phyloP scores from a whole-genome alignment of 1,140 invertebrate species.

The Hormaphis cornu region DNA sequence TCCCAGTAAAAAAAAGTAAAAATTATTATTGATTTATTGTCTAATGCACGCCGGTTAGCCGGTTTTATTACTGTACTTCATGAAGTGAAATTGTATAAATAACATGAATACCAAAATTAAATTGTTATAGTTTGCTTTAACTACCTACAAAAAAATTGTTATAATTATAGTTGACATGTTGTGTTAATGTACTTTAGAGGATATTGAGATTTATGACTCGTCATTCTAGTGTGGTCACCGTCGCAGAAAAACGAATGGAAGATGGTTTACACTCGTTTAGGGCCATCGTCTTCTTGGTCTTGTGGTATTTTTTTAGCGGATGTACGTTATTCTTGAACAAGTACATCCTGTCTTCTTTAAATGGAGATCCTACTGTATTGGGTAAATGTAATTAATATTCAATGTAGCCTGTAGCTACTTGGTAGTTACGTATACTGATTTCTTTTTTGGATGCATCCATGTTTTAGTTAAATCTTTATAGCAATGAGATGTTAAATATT shows the following conservation, averaged over 20 bases:
- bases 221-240: neutral
- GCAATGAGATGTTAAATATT: too few species aligned
- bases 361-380: conserved; percentile 68
- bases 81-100: too few species aligned
- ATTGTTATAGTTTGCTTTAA: too few species aligned
- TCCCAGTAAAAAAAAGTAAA: neutral
- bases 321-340: conserved; percentile 76
- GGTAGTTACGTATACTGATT: too few species aligned
- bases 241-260: conserved; percentile 9
- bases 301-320: conserved; percentile 72
- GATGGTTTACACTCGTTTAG: conserved; percentile 51
- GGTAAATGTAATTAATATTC: conserved; percentile 47
- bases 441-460: too few species aligned
- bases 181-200: neutral
- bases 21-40: too few species aligned
- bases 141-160: too few species aligned
- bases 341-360: conserved; percentile 66
- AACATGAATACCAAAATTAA: too few species aligned
- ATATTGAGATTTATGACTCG: conserved; percentile 7
- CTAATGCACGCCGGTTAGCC: too few species aligned
- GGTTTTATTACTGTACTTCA: too few species aligned
- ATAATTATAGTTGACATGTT: neutral
- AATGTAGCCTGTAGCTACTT: too few species aligned
- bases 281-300: conserved; percentile 57
- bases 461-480: too few species aligned